A percentile compares a stretch with the other conserved stretches of the same genome.
Evolutionary conservation across 1,140 invertebrate species (phyloP).

Genomic region (Scaptomyza graminum): DNA sequence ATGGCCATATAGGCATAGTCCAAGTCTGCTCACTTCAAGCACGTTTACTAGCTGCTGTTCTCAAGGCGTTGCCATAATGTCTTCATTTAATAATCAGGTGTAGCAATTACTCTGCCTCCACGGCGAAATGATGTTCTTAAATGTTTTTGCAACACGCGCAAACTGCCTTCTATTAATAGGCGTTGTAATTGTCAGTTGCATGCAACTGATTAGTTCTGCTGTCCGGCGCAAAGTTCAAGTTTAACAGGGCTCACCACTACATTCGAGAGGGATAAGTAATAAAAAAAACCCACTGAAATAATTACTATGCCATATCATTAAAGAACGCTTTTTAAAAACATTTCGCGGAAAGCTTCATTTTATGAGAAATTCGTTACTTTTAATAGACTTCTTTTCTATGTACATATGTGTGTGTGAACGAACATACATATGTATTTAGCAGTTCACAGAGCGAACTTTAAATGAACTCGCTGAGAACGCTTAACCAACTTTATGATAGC

Average conservation of each 20-base stretch:
- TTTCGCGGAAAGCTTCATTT: not conserved
- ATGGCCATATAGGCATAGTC: conserved; percentile 13
- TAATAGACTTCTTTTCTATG: not conserved
- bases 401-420: not conserved
- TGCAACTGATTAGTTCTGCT: conserved; percentile 64
- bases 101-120: conserved; percentile 44
- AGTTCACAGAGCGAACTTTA: not conserved
- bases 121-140: conserved; percentile 28
- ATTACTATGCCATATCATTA: not conserved
- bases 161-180: conserved; percentile 63
- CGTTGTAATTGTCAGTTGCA: conserved; percentile 68
- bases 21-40: not conserved
- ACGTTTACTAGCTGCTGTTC: not conserved
- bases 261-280: not conserved
- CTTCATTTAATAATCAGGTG: conserved; percentile 75
- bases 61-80: conserved; percentile 65
- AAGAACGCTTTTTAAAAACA: not conserved
- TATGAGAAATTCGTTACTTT: conserved; percentile 1
- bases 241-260: conserved; percentile 6
- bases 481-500: conserved; percentile 35
- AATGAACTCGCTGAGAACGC: conserved; percentile 20
- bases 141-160: conserved; percentile 44
- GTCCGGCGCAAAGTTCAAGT: conserved; percentile 21
- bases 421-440: not conserved
- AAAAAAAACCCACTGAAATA: not conserved